Percentiles rank a stretch among this genome's conserved stretches.
Evolutionary conservation across 2,797 vertebrate genomes (phyloP).

Genomic region (Mormyrus proboscirostris): DNA sequence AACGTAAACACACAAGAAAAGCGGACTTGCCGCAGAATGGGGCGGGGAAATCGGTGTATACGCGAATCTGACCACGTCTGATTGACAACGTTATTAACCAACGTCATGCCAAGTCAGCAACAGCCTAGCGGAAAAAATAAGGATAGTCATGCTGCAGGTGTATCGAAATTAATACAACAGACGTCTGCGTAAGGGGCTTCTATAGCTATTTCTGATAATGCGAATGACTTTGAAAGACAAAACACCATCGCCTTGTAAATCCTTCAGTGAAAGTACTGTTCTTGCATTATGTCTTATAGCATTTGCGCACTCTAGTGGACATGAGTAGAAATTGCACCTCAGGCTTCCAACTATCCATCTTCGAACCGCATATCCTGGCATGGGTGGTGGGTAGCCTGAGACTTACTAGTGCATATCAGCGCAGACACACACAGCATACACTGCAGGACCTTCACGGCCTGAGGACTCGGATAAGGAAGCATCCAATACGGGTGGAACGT

Average conservation of each 20-base stretch:
- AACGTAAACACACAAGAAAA: neutral
- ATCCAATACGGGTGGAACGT: neutral
- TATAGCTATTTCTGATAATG: neutral
- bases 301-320: constrained; percentile 35
- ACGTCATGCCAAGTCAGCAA: neutral
- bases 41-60: neutral
- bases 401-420: neutral
- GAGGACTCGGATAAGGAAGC: neutral
- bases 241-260: neutral
- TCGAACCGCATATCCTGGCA: neutral
- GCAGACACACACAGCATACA: neutral
- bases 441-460: neutral
- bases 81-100: neutral
- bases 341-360: neutral
- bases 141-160: neutral
- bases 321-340: neutral
- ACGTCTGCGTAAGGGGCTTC: neutral
- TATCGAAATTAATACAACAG: neutral
- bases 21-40: neutral
- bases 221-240: neutral
- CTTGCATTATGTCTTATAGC: neutral
- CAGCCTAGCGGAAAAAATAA: neutral
- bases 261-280: neutral
- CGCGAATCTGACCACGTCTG: neutral
- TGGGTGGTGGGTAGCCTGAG: neutral